Evolutionary conservation across 1,140 invertebrate genomes (phyloP), one percentile per base, ranked within the genome.

Genomic region (Caenorhabditis tropicalis): DNA sequence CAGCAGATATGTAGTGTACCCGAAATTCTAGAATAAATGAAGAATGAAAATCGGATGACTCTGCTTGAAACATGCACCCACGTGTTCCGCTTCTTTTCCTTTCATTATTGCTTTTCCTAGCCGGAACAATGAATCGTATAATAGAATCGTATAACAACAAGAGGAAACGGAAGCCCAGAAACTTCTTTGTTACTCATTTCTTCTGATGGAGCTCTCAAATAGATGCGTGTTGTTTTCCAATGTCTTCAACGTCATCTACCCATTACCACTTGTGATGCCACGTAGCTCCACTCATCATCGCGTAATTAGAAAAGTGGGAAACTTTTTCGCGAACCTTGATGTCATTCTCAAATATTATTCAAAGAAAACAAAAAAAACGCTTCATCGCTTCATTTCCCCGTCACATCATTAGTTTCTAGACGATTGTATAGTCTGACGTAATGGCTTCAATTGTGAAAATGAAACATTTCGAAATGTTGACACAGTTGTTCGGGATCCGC

Each of bases 71-170:
- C n/a, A 24, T 74, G 33, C n/a, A 74, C 36, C 29, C 65, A 74
- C 65, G 36, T 43, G 65, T 74, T 74, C 65, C 24, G 65, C 65
- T 6, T 36, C 43, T n/a, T 36, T 43, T 74, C 29, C 15, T 65
- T 6, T 27, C 1, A 19, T 51, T n/a, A 6, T n/a, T n/a, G 15
- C n/a, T 51, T 51, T 51, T n/a, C n/a, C 16, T 19, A n/a, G n/a
- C 5, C 15, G 36, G 65, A 39, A 43, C 65, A 74, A 74, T 74
- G 65, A 74, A 43, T 74, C 31, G 12, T 65, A 43, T 74, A 74
- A 74, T 74, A 43, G 33, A 74, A 74, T 74, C 36, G 65, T 43
- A 74, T 43, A 74, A 74, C 65, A 24, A 74, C 65, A 43, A 74
- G 65, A 74, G 15, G 29, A 43, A 43, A 36, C 39, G 29, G 27